phyloP scores from a whole-genome alignment of 2,797 vertebrate genomes.

The Morelia viridis region DNA sequence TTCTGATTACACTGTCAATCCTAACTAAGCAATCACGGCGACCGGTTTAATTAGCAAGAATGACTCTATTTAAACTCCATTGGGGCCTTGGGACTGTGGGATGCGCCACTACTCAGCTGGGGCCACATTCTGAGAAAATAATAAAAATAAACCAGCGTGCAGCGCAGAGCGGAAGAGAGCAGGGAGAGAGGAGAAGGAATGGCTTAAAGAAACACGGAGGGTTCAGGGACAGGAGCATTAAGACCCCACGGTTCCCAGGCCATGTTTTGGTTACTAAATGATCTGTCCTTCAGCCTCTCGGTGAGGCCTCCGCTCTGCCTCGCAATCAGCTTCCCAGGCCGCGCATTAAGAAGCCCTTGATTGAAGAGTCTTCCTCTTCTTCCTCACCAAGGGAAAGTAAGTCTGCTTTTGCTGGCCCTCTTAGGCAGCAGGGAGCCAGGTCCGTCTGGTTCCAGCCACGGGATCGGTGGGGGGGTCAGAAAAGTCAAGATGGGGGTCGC shows the following conservation, averaged over 20 bases:
- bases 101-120: background rate
- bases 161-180: background rate
- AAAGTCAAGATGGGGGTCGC: too few species aligned
- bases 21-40: background rate
- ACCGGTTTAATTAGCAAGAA: slow-evolving; percentile 13
- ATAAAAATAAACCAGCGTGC: slow-evolving; percentile 8
- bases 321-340: background rate
- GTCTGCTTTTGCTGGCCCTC: too few species aligned
- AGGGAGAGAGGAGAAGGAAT: background rate
- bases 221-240: background rate
- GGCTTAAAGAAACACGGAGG: background rate
- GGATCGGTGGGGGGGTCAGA: background rate
- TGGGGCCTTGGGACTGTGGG: background rate
- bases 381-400: too few species aligned
- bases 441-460: too few species aligned
- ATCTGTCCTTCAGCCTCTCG: background rate
- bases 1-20: background rate
- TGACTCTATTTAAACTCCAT: slow-evolving; percentile 14
- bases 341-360: background rate
- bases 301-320: background rate
- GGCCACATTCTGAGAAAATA: background rate
- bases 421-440: background rate
- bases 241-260: background rate
- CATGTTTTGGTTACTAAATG: slow-evolving; percentile 18
- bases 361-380: background rate